Conservation (phyloP, 2,888 invertebrate genomes). For the Nemotelus nigrinus region DNA sequence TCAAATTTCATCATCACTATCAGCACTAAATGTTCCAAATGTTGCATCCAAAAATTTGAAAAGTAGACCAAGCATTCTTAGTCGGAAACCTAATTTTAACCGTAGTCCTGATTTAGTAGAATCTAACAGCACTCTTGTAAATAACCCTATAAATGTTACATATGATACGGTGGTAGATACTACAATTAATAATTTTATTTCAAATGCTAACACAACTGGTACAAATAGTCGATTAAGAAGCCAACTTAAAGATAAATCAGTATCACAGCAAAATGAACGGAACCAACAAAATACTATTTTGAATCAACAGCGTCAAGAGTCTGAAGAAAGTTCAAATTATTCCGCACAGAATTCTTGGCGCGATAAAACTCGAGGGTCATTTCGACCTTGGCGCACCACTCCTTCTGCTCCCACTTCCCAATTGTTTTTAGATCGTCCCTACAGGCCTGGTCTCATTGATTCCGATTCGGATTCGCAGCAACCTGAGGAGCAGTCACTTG, state of each 20-base stretch:
- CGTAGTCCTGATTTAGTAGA: slow-evolving; percentile 41
- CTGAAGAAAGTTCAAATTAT: not conserved
- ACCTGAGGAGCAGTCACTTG: not conserved
- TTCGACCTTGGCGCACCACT: slow-evolving; percentile 47
- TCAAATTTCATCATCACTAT: slow-evolving; percentile 53
- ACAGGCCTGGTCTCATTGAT: slow-evolving; percentile 7
- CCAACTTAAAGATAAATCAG: slow-evolving; percentile 3
- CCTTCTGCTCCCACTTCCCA: slow-evolving; percentile 25
- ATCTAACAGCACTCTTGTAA: slow-evolving; percentile 45
- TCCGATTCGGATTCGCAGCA: not conserved
- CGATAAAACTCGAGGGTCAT: slow-evolving; percentile 48
- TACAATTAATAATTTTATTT: not conserved
- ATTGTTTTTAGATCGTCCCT: slow-evolving; percentile 27
- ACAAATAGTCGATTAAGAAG: not conserved
- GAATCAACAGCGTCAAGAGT: slow-evolving; percentile 7
- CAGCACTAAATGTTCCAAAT: slow-evolving; percentile 36
- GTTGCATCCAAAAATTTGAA: slow-evolving; percentile 41
- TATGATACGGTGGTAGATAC: slow-evolving; percentile 32
- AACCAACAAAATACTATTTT: slow-evolving; percentile 17
- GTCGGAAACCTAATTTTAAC: slow-evolving; percentile 39
- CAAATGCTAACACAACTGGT: slow-evolving; percentile 15
- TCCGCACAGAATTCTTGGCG: slow-evolving; percentile 51
- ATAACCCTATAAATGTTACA: slow-evolving; percentile 42
- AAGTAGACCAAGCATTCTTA: slow-evolving; percentile 35
- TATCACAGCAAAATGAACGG: not conserved